Evolutionary conservation across 2,797 vertebrate genomes (phyloP), one percentile per base, ranked within the genome.

Genomic region (Oryzias dopingdopingensis): DNA sequence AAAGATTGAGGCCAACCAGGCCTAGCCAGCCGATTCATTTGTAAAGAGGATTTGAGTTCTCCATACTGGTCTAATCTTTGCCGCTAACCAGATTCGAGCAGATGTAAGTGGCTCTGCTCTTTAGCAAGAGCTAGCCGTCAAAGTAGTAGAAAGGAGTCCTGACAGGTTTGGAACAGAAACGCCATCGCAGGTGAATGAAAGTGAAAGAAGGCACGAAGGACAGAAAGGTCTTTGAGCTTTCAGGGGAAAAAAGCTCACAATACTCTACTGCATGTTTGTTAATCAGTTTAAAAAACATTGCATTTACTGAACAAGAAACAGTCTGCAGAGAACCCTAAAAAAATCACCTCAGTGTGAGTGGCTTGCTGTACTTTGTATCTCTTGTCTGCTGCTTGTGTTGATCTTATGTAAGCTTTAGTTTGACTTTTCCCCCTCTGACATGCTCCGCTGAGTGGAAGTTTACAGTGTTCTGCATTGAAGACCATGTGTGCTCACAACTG

Each of bases 1-100:
- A 22, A 13, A 77, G 53, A 81, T 82, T 56, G 77, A 82, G 81
- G 79, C 68, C 80, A 76, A 72, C 58, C 68, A 66, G 63, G 70
- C 65, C 44, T 50, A 50, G 24, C 72, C 40, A 18, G 66, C 57
- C 77, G 56, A 6, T 77, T 58, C 82, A 77, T 73, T 81, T 72
- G 67, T 76, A 85, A 90, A 89, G 88, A 87, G 84, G 89, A 89
- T 91, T 88, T 76, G 51, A 59, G 69, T 77, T 77, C 81, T 77
- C 68, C 58, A 64, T 32, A 67, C 66, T 66, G 45, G 76, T 80
- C 65, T 89, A 87, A 91, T 90, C 88, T 90, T 87, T 88, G 80
- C 70, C 72, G 70, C 85, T 89, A 89, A 90, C 84, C 78, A 84
- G 89, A 87, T 91, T 88, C 90, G 70, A 76, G 70, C 67, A 57